Conservation (phyloP, 2,888 invertebrate species). For the Pyrocoelia pectoralis region DNA sequence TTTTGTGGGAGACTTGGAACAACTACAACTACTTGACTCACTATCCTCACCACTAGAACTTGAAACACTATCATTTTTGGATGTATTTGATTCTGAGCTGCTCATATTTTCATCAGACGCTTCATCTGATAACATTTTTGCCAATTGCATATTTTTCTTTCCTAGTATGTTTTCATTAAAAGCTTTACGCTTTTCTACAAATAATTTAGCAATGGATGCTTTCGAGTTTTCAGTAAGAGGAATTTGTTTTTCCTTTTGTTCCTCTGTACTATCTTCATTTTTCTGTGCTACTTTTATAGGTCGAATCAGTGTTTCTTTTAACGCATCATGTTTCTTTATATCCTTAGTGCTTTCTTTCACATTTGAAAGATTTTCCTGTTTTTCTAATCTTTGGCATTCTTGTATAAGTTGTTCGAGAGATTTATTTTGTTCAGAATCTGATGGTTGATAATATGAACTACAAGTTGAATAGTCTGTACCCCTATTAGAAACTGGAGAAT, state of each 20-base stretch:
- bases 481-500: conserved; percentile 44
- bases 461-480: conserved; percentile 58
- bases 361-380: background rate
- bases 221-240: background rate
- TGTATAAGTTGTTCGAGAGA: conserved; percentile 51
- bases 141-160: conserved; percentile 52
- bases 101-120: conserved; percentile 4
- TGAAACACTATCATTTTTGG: conserved; percentile 15
- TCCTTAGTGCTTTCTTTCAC: no score
- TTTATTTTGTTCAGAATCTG: conserved; percentile 54
- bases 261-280: background rate
- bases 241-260: background rate
- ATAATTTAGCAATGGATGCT: background rate
- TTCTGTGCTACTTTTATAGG: background rate
- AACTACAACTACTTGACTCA: background rate
- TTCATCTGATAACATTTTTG: conserved; percentile 35
- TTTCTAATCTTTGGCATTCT: conserved; percentile 46
- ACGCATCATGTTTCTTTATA: background rate
- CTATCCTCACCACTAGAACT: conserved; percentile 19
- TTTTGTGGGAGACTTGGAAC: background rate
- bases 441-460: conserved; percentile 58
- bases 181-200: conserved; percentile 36
- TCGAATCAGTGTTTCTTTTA: background rate
- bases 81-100: conserved; percentile 16
- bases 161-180: conserved; percentile 50